These are phyloP conservation scores for Siniperca knerii DNA, from an alignment of 2,113 vertebrate species.

Conservation along the genomic window DNA sequence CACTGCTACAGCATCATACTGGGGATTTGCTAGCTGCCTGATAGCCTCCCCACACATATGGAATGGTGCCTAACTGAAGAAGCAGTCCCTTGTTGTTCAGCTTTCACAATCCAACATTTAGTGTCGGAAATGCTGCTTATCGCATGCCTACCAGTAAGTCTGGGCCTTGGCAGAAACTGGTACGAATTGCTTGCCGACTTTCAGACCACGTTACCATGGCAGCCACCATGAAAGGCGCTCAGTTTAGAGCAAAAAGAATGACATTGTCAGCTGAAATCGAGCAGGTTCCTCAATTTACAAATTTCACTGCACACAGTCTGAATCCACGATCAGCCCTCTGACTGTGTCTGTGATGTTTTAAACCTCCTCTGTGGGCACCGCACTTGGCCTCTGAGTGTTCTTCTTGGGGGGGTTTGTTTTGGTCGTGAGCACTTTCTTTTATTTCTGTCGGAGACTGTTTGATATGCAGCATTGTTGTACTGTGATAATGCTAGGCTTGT, in stretches of 20 bases:
- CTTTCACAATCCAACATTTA: slow-evolving; percentile 63
- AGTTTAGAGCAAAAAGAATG: slow-evolving; percentile 83
- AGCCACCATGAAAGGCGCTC: slow-evolving; percentile 84
- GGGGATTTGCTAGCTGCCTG: slow-evolving; percentile 60
- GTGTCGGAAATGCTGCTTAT: slow-evolving; percentile 75
- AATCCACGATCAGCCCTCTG: slow-evolving; percentile 58
- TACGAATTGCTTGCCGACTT: slow-evolving; percentile 85
- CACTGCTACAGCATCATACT: slow-evolving; percentile 36
- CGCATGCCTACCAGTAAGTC: slow-evolving; percentile 78
- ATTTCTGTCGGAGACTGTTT: slow-evolving; percentile 77
- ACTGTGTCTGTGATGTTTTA: slow-evolving; percentile 57
- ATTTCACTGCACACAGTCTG: slow-evolving; percentile 67
- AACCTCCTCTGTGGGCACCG: slow-evolving; percentile 45
- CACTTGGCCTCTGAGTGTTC: slow-evolving; percentile 57
- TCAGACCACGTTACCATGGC: slow-evolving; percentile 87
- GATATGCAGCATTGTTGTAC: slow-evolving; percentile 85
- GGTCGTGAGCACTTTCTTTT: slow-evolving; percentile 70
- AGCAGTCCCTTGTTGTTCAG: slow-evolving; percentile 54
- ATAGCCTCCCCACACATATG: slow-evolving; percentile 65
- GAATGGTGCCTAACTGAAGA: slow-evolving; percentile 57
- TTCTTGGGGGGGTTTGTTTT: slow-evolving; percentile 61
- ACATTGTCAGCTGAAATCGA: slow-evolving; percentile 82
- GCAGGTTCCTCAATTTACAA: slow-evolving; percentile 78
- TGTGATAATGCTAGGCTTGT: slow-evolving; percentile 80
- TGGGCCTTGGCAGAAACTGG: slow-evolving; percentile 85